Conservation (phyloP, 2,888 invertebrate genomes). For the Sympetrum striolatum region DNA sequence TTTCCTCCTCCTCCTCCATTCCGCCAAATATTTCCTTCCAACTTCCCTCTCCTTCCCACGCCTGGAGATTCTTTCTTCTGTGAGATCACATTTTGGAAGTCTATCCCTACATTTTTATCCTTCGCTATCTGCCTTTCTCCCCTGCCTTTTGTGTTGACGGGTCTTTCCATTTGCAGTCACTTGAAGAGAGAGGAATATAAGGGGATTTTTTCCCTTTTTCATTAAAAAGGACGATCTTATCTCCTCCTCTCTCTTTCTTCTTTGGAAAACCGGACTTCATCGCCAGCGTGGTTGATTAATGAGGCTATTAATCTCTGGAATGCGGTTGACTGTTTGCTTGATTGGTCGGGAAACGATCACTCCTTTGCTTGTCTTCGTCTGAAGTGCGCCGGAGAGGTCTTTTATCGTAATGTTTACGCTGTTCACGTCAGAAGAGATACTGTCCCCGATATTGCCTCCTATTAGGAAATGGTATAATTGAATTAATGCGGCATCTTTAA, state of each 20-base stretch:
- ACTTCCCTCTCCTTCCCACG: neutral
- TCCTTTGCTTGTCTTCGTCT: neutral
- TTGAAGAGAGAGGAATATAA: neutral
- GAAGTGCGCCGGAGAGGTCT: neutral
- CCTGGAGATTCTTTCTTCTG: neutral
- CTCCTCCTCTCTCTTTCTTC: neutral
- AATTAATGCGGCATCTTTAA: neutral
- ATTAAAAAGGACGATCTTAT: neutral
- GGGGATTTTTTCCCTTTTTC: neutral
- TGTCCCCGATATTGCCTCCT: neutral
- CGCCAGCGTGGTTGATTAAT: neutral
- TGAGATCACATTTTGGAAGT: neutral
- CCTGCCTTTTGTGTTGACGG: neutral
- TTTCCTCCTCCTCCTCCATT: neutral
- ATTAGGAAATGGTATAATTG: neutral
- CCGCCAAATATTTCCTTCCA: no score
- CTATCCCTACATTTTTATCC: neutral
- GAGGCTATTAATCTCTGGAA: neutral
- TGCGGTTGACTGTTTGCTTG: neutral
- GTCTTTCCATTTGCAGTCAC: neutral
- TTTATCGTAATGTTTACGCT: neutral
- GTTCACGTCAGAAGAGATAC: neutral
- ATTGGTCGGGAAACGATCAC: neutral
- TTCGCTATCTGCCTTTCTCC: neutral
- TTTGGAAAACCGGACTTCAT: neutral